Conservation (phyloP, 1,140 invertebrate species). For the Coenobita brevimanus region DNA sequence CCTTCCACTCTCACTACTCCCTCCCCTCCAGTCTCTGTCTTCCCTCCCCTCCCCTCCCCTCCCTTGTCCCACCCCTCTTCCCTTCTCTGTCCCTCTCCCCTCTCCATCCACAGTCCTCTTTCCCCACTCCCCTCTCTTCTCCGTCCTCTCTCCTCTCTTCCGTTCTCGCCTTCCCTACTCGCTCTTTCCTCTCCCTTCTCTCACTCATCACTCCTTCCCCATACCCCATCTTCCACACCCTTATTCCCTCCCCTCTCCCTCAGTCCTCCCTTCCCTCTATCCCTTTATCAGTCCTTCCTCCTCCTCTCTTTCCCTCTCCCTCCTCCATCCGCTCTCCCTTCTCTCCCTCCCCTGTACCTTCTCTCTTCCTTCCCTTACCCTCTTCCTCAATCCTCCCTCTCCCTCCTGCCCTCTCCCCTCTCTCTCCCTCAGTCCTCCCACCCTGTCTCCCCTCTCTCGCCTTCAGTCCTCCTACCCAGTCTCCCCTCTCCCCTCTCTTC, state of each 20-base stretch:
- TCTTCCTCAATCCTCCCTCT: neutral
- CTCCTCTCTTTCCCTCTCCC: neutral
- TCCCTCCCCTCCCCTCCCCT: no score
- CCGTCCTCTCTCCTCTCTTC: no score
- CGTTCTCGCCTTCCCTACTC: neutral
- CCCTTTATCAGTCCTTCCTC: neutral
- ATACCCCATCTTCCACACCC: neutral
- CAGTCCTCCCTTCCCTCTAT: neutral
- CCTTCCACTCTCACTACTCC: no score
- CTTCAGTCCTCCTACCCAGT: neutral
- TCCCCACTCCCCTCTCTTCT: no score
- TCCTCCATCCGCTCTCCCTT: neutral
- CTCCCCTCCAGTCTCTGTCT: no score
- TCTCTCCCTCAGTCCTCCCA: neutral
- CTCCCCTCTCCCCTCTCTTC: neutral
- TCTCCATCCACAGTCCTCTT: no score
- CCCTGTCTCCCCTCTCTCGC: neutral
- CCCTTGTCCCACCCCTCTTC: no score
- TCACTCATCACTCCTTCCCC: neutral
- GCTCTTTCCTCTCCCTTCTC: neutral
- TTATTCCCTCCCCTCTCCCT: neutral
- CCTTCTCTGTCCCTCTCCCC: no score
- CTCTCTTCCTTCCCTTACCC: no score
- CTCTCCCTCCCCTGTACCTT: neutral
- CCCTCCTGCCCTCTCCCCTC: neutral